Evolutionary conservation across 2,888 invertebrate species (phyloP), one percentile per base, ranked within the genome.

Genomic region (Leuctra nigra): DNA sequence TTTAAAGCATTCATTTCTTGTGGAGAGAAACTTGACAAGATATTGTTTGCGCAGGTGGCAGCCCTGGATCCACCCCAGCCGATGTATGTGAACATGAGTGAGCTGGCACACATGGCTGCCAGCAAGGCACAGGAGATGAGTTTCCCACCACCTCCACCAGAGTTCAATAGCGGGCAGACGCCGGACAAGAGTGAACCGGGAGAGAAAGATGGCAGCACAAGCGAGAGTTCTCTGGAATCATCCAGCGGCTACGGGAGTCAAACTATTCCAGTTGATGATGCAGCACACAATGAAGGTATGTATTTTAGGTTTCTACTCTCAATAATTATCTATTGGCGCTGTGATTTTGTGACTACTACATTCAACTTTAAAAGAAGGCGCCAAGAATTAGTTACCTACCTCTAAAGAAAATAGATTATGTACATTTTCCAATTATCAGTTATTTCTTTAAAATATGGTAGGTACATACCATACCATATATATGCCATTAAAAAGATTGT

Each of bases 11-110:
- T 33, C 33, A 6, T 33, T 9, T 6, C 7, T 33, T 33, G 33
- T 33, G 33, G n/a, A 20, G 35, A 50, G 22, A 33, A 50, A 22
- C 50, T 50, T 1, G 33, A 33, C 18, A 50, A 50, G 50, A 35
- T 50, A 41, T 29, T 29, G 29, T 29, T 6, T 29, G 23, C 24
- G 22, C 35, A 50, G 50, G 50, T 50, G 18, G 50, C 35, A 18
- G 50, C 33, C n/a, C 22, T 33, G 1, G 79, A 78, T 65, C 74
- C 77, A 68, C 79, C 80, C 41, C 85, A 86, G 73, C 92, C 92
- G 22, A 81, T 91, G 67, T 93, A 93, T 73, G 91, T 91, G 66
- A 93, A 93, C 71, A 91, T 91, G 91, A 89, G 90, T 62, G 92
- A 93, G 71, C 73, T 92, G 69, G 90, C 89, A 22, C 84, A 82